Percentiles rank a stretch among this genome's conserved stretches.
Conservation (phyloP, 2,888 invertebrate species). For the Neocrepidodera transversa region DNA sequence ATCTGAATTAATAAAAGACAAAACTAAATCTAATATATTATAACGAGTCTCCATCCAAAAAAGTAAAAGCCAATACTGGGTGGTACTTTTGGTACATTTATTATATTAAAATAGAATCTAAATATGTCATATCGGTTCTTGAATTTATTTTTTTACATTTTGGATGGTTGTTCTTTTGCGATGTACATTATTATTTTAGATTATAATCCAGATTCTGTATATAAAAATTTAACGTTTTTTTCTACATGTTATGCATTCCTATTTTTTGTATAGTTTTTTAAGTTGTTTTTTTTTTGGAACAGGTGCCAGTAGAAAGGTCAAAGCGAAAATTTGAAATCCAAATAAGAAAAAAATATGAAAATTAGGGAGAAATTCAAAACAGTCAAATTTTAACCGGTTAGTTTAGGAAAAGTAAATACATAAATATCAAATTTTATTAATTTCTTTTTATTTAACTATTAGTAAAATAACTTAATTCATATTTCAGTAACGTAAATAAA, state of each 20-base stretch:
- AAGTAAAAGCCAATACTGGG: not conserved
- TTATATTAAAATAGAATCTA: no score
- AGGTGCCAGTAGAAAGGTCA: conserved; percentile 51
- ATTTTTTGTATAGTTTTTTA: conserved; percentile 35
- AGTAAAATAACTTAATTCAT: no score
- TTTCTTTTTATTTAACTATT: no score
- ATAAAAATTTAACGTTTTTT: conserved; percentile 28
- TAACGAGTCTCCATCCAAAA: not conserved
- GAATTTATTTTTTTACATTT: no score
- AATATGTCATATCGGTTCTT: no score
- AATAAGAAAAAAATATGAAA: conserved; percentile 31
- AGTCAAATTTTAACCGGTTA: no score
- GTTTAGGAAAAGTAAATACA: not conserved
- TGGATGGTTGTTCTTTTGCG: no score
- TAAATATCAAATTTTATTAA: not conserved
- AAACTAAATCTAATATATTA: conserved; percentile 1
- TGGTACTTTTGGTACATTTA: no score
- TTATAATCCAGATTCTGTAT: conserved; percentile 24
- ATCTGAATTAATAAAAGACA: conserved; percentile 1
- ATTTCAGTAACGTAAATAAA: no score
- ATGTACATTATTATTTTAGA: not conserved
- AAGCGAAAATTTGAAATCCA: conserved; percentile 41
- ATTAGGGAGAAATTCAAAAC: no score
- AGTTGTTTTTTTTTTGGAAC: conserved; percentile 44
- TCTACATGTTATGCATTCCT: conserved; percentile 39